Evolutionary conservation across 2,797 vertebrate species (phyloP), one percentile per base, ranked within the genome.

Genomic region (Sebastes diploproa): DNA sequence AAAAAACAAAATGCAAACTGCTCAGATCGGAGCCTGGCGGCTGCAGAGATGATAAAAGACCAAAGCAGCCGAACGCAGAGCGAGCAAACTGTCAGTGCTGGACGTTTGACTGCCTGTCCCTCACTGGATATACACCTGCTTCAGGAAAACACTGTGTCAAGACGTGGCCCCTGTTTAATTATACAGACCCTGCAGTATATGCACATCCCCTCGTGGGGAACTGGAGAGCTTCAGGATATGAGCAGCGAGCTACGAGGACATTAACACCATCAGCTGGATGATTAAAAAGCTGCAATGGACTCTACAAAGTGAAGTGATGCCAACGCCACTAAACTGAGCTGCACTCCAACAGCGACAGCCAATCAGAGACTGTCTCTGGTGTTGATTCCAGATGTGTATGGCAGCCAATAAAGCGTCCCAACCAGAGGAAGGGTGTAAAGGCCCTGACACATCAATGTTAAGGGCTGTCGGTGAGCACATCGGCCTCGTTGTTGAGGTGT

Each of bases 61-160:
- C 29, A 25, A 72, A 81, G 80, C 42, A 78, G 67, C 61, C 1
- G 25, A 68, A 13, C 54, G 67, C 71, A 50, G 70, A 63, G 64
- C 42, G 22, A 75, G 64, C 23, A 14, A 67, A 20, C 38, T 62
- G 67, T 61, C 60, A 64, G 25, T 2, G 65, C 25, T 10, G 62
- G 67, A 36, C 16, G 10, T 20, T 4, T 54, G 52, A 20, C 56
- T 42, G 62, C 55, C 20, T 12, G 46, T 11, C 30, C 13, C 67
- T 55, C 70, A 20, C 14, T 67, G 75, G 77, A 75, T 6, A 75
- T 6, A 13, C 20, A 72, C 54, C 36, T 36, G 62, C 73, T 73
- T 2, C 36, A 23, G 67, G 79, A 66, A 42, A 55, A 25, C 1
- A 4, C 30, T 29, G 67, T 2, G 54, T 72, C 22, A 34, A 30